Percentiles rank a stretch among this genome's conserved stretches.
phyloP scores from a whole-genome alignment of 1,140 invertebrate species.

The Drosophila gunungcola region DNA sequence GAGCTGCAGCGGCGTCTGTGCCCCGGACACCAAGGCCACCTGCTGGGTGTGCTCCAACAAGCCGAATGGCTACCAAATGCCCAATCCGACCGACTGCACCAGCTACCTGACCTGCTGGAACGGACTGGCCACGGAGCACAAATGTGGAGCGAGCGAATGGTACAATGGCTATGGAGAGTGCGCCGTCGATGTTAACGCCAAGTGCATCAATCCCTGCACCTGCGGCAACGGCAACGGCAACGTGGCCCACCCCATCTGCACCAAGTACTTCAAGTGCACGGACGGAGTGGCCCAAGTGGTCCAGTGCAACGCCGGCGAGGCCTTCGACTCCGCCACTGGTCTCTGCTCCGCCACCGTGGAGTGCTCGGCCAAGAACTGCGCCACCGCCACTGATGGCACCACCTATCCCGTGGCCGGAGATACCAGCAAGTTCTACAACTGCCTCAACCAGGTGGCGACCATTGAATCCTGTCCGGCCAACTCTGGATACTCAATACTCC shows the following conservation, averaged over 20 bases:
- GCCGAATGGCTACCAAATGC: slow-evolving; percentile 55
- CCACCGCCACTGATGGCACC: slow-evolving; percentile 17
- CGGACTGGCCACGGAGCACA: slow-evolving; percentile 37
- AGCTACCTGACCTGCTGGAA: slow-evolving; percentile 55
- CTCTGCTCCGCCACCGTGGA: slow-evolving; percentile 24
- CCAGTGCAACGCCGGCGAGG: slow-evolving; percentile 44
- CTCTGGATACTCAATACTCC: background rate
- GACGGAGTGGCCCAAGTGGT: slow-evolving; percentile 54
- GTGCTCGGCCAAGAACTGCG: slow-evolving; percentile 38
- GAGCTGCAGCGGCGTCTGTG: slow-evolving; percentile 43
- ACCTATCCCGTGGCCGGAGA: slow-evolving; percentile 36
- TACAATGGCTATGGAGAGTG: slow-evolving; percentile 46
- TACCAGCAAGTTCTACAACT: slow-evolving; percentile 47
- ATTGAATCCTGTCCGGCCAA: slow-evolving; percentile 42
- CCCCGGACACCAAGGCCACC: slow-evolving; percentile 42
- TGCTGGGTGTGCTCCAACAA: slow-evolving; percentile 64
- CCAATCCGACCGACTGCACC: slow-evolving; percentile 53
- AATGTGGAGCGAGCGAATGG: slow-evolving; percentile 52
- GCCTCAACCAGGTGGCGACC: slow-evolving; percentile 17
- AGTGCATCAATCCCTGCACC: slow-evolving; percentile 69
- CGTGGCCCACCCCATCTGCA: slow-evolving; percentile 71
- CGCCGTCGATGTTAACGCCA: slow-evolving; percentile 53
- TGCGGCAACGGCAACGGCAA: slow-evolving; percentile 32
- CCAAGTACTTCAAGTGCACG: slow-evolving; percentile 69
- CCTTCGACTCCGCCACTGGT: slow-evolving; percentile 27